These are phyloP conservation scores for Phataginus tetradactyla DNA, from an alignment of 2,797 vertebrate species.

Conservation along the genomic window DNA sequence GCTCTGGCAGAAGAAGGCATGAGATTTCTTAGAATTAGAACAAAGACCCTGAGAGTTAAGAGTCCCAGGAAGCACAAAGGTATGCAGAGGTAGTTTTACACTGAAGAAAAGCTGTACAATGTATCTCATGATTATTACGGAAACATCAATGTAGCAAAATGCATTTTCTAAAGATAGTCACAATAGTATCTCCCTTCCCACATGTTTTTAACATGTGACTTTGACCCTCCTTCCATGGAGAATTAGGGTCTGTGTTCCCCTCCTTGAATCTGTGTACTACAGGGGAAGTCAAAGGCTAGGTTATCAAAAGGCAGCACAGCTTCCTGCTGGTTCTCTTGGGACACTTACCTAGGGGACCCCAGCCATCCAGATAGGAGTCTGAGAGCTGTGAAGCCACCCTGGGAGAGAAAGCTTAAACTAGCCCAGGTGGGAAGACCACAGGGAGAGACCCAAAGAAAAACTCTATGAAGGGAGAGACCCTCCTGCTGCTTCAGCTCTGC, in stretches of 20 bases:
- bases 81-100: neutral
- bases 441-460: neutral
- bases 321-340: neutral
- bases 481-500: neutral
- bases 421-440: neutral
- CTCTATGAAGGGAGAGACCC: neutral
- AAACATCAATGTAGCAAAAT: neutral
- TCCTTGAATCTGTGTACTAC: neutral
- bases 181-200: neutral
- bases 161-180: neutral
- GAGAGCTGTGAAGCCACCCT: neutral
- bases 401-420: neutral
- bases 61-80: neutral
- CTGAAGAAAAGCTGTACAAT: neutral
- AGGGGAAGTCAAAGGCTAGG: neutral
- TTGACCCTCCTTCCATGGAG: neutral
- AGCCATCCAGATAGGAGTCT: neutral
- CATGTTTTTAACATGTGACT: neutral
- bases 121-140: neutral
- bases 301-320: neutral
- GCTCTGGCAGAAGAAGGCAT: conserved; percentile 27
- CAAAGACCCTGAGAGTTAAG: neutral
- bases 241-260: neutral
- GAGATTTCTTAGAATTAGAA: conserved; percentile 6
- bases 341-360: neutral